Evolutionary conservation across 2,888 invertebrate genomes (phyloP).

Genomic region (Drosophila nr. perissopoda): DNA sequence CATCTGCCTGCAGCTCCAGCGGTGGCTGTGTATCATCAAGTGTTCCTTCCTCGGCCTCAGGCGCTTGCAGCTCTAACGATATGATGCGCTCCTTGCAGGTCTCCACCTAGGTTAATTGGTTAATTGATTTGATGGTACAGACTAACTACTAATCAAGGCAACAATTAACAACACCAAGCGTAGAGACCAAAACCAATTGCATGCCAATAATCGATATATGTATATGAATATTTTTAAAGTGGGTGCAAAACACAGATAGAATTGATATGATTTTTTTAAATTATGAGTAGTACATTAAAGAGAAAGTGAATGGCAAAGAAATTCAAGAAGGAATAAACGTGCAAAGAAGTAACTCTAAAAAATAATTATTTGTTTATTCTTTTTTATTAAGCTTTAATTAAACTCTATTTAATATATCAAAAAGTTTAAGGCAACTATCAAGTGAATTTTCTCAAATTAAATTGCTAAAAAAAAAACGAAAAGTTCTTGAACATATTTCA

Average conservation of each 20-base stretch:
- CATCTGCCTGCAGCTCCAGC: constrained; percentile 52
- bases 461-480: not conserved
- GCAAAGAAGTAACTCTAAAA: no score
- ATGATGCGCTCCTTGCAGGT: constrained; percentile 96
- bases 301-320: not conserved
- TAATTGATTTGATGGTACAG: constrained; percentile 47
- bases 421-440: not conserved
- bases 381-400: not conserved
- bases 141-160: constrained; percentile 60
- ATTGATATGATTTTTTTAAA: no score
- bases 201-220: constrained; percentile 27
- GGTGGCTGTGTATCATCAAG: constrained; percentile 70
- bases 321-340: not conserved
- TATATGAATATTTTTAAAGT: not conserved
- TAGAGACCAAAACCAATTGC: constrained; percentile 56
- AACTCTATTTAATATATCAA: not conserved
- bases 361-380: not conserved
- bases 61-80: constrained; percentile 92
- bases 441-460: not conserved
- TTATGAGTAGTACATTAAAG: not conserved
- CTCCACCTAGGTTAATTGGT: constrained; percentile 88
- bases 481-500: constrained; percentile 3
- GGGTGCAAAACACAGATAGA: constrained; percentile 4
- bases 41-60: constrained; percentile 69
- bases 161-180: constrained; percentile 37